phyloP scores from a whole-genome alignment of 2,888 invertebrate species.

The Melipona bicolor region DNA sequence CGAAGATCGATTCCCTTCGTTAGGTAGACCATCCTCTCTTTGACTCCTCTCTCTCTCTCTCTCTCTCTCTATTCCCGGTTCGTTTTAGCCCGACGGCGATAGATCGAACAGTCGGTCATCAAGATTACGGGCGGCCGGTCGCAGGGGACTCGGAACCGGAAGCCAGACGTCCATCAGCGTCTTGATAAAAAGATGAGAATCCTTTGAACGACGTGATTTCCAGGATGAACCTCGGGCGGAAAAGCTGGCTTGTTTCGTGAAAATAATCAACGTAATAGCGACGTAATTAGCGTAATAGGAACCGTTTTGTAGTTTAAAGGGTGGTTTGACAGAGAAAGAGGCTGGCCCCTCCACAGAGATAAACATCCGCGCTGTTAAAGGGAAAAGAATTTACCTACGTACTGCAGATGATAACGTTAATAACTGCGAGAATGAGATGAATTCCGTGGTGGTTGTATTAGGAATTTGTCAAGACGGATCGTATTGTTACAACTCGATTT shows the following conservation, averaged over 20 bases:
- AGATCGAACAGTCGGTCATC: constrained; percentile 5
- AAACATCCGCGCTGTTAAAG: no score
- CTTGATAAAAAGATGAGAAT: neutral
- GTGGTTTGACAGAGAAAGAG: neutral
- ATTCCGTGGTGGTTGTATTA: neutral
- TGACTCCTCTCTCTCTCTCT: constrained; percentile 32
- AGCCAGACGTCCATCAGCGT: neutral
- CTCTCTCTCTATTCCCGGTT: constrained; percentile 10
- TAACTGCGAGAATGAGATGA: no score
- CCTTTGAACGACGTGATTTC: neutral
- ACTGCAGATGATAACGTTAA: no score
- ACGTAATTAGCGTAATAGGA: neutral
- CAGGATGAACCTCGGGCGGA: neutral
- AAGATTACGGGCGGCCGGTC: constrained; percentile 8
- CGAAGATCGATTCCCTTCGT: constrained; percentile 54
- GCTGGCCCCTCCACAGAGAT: no score
- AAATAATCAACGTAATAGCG: neutral
- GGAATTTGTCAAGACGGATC: neutral
- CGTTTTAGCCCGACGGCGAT: constrained; percentile 36
- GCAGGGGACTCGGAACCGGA: constrained; percentile 5
- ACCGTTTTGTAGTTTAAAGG: neutral
- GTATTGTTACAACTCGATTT: neutral
- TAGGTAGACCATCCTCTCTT: constrained; percentile 37
- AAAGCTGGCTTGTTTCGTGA: neutral
- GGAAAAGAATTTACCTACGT: no score